A percentile compares a stretch with the other conserved stretches of the same genome.
Conservation (phyloP, 1,140 invertebrate species). For the Lethrus apterus region DNA sequence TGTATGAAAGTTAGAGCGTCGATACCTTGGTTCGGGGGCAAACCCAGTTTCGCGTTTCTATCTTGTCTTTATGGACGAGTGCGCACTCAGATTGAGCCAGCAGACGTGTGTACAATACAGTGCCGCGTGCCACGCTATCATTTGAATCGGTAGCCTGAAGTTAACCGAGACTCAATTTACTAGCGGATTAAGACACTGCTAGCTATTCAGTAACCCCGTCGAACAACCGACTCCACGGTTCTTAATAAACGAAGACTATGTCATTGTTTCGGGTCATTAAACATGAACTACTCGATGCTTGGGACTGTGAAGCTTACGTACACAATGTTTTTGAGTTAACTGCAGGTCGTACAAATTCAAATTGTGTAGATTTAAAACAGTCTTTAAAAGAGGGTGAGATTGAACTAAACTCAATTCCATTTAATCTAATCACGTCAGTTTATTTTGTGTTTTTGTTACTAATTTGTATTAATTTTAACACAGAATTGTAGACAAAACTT, state of each 20-base stretch:
- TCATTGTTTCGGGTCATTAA: conserved; percentile 42
- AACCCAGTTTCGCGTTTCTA: conserved; percentile 13
- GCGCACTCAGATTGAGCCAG: conserved; percentile 29
- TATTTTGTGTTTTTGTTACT: too few relatives aligned
- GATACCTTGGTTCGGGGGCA: too few relatives aligned
- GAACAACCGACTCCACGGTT: conserved; percentile 41
- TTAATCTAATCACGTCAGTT: too few relatives aligned
- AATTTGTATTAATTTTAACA: too few relatives aligned
- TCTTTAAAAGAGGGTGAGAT: too few relatives aligned
- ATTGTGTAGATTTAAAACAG: conserved; percentile 14
- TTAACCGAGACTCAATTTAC: conserved; percentile 41
- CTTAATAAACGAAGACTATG: conserved; percentile 43
- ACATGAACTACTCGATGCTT: conserved; percentile 35
- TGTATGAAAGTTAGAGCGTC: too few relatives aligned
- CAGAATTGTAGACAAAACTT: too few relatives aligned
- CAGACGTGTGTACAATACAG: conserved; percentile 34
- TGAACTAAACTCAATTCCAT: too few relatives aligned
- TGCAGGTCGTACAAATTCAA: conserved; percentile 31
- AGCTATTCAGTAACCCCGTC: conserved; percentile 41
- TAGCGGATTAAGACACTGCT: conserved; percentile 42
- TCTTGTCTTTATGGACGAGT: conserved; percentile 27
- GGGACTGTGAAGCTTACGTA: conserved; percentile 37
- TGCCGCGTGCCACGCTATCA: conserved; percentile 19
- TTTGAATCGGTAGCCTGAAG: conserved; percentile 35
- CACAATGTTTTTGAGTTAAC: conserved; percentile 40